Conservation (phyloP, 2,113 vertebrate genomes). For the Corvus moneduloides region DNA sequence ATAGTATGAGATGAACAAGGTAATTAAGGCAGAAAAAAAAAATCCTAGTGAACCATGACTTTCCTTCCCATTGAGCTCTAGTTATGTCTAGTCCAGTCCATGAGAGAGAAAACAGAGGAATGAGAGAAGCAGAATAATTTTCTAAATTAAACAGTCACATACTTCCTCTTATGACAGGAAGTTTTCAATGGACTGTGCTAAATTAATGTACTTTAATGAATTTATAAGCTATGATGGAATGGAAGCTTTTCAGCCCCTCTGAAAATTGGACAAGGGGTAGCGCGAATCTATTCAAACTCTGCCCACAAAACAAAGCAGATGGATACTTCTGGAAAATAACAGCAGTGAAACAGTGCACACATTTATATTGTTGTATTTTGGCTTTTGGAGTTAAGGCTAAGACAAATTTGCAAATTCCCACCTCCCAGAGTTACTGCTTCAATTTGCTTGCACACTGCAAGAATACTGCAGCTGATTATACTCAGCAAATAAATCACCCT, state of each 20-base stretch:
- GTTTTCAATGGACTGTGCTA: slow-evolving; percentile 40
- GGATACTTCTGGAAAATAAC: slow-evolving; percentile 49
- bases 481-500: slow-evolving; percentile 40
- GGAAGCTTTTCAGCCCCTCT: slow-evolving; percentile 37
- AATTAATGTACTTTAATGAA: slow-evolving; percentile 41
- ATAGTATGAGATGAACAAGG: neutral
- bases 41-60: neutral
- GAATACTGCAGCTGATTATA: slow-evolving; percentile 25
- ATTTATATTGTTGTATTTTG: slow-evolving; percentile 9
- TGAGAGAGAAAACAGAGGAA: neutral
- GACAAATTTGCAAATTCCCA: slow-evolving; percentile 47
- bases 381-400: slow-evolving; percentile 5
- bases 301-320: slow-evolving; percentile 48
- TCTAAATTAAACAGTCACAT: slow-evolving; percentile 30
- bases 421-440: slow-evolving; percentile 39
- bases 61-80: neutral
- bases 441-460: neutral
- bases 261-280: slow-evolving; percentile 3
- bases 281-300: neutral
- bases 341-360: neutral
- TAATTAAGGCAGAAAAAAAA: neutral
- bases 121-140: slow-evolving; percentile 24
- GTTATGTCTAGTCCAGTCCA: neutral
- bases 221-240: slow-evolving; percentile 60
- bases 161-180: slow-evolving; percentile 50